These are phyloP conservation scores for Euwallacea similis DNA, from an alignment of 1,140 invertebrate genomes.

Conservation along the genomic window DNA sequence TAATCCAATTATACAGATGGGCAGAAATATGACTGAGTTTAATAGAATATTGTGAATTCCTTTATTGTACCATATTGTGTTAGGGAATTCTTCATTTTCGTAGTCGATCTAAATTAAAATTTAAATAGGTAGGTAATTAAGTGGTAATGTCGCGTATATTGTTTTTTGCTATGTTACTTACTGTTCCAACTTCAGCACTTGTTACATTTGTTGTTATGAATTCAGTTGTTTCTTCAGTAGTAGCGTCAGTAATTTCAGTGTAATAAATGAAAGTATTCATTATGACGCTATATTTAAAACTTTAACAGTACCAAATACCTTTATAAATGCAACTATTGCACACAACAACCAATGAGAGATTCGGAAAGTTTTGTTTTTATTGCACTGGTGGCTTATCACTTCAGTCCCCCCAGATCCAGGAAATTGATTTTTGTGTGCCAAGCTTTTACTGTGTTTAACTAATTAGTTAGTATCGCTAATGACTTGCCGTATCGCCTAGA, in stretches of 20 bases:
- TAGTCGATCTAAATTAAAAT: conserved; percentile 21
- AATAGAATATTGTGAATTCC: conserved; percentile 18
- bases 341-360: no score
- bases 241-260: conserved; percentile 2
- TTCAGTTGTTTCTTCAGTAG: neutral
- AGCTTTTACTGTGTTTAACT: conserved; percentile 14
- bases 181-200: neutral
- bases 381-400: conserved; percentile 3
- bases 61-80: conserved; percentile 32
- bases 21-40: conserved; percentile 19
- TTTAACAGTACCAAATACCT: neutral
- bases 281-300: neutral
- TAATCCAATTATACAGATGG: conserved; percentile 23
- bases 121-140: neutral
- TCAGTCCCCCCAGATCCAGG: neutral
- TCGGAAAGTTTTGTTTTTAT: no score
- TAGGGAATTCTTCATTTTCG: conserved; percentile 19
- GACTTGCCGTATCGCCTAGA: no score
- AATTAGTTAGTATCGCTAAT: neutral
- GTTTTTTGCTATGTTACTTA: neutral
- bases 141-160: neutral
- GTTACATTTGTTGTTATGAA: neutral
- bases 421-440: conserved; percentile 18
- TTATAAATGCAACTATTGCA: no score
- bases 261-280: neutral